phyloP scores from a whole-genome alignment of 2,797 vertebrate species.

The Diglossa cyanea region DNA sequence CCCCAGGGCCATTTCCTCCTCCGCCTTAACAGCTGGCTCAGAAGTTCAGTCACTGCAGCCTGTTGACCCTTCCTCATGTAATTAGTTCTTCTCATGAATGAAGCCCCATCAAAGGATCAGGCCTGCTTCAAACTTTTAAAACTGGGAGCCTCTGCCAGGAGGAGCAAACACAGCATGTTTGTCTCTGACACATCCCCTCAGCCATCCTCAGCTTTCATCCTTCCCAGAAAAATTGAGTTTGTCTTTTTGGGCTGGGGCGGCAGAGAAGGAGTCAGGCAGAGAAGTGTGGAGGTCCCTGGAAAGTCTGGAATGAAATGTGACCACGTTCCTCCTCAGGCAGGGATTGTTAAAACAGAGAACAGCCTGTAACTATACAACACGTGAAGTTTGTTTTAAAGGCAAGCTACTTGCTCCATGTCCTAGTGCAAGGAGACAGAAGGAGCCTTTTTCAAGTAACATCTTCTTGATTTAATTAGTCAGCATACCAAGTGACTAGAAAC shows the following conservation, averaged over 20 bases:
- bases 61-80: neutral
- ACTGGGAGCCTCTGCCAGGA: neutral
- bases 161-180: neutral
- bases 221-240: neutral
- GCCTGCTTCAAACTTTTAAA: neutral
- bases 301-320: neutral
- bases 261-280: neutral
- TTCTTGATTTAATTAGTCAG: slow-evolving; percentile 46
- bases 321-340: slow-evolving; percentile 1
- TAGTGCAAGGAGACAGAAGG: slow-evolving; percentile 2
- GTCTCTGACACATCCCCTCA: neutral
- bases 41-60: neutral
- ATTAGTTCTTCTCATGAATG: neutral
- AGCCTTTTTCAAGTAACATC: slow-evolving; percentile 30
- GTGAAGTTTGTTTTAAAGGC: slow-evolving; percentile 38
- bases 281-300: neutral
- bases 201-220: neutral
- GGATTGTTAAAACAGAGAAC: slow-evolving; percentile 38
- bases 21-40: neutral
- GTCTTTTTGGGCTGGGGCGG: neutral
- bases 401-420: neutral
- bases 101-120: neutral
- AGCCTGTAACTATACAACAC: neutral
- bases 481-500: slow-evolving; percentile 10
- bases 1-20: neutral